Evolutionary conservation across 37 sponge, comb jelly and placozoan species (phyloP), one percentile per base, ranked within the genome.

Genomic region (Axinella damicornis): DNA sequence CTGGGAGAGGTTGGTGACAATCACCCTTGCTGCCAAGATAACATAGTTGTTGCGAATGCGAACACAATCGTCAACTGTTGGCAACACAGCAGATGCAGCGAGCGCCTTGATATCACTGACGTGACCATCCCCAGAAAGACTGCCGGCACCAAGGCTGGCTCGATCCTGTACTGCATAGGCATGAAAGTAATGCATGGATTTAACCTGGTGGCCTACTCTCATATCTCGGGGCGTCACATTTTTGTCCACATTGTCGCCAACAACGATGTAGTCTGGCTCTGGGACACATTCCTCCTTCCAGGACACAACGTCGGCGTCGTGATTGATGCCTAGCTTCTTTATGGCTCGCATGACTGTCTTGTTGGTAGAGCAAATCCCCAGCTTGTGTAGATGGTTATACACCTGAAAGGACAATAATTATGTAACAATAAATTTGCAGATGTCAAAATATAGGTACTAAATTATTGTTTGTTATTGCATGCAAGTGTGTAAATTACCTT

Each of bases 41-140:
- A 46, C 41, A 57, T 82, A 82, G 27, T 82, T 71, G 41, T 80
- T 46, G 32, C 69, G 69, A 37, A 80, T 17, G 1, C 6, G 21
- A 20, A 35, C 35, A 68, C 81, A 66, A 32, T 80, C 81, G 31
- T 40, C 56, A 16, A 66, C 57, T 24, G 33, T 46, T 12, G 46
- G 46, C 9, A 46, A 9, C 4, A 46, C 46, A 46, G 46, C 4
- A 4, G 46, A 46, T 46, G 46, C 9, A 12, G 46, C 46, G 46
- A 46, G 46, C 6, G 46, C 9, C 6, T 46, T 46, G 46, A 46
- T 9, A 46, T 46, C 46, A 46, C 46, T 46, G 46, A 46, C 46
- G 9, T 46, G 46, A 46, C 46, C 46, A 9, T 46, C 46, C 4
- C 46, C 46, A 46, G 46, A 46, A 46, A 46, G 46, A 46, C 46